Evolutionary conservation across 35 echinoderm and acorn worm genomes (phyloP), one percentile per base, ranked within the genome.

Genomic region (Patiria miniata): DNA sequence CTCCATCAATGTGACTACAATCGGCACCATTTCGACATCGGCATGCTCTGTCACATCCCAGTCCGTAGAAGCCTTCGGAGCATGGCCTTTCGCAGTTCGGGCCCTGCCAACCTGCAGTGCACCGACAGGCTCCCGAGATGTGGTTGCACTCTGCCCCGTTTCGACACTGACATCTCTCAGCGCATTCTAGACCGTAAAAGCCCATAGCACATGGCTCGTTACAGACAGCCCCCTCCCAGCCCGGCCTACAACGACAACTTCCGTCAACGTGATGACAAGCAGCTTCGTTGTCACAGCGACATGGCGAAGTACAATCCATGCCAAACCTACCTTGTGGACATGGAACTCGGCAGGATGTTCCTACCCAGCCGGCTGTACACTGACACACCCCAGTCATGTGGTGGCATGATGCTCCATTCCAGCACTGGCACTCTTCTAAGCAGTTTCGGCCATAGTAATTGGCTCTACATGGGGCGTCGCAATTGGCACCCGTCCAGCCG

Each of bases 301-400:
- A 97, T 5, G 47, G 77, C 33, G 65, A 78, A 39, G 79, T 17
- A 53, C 93, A 95, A 19, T 37, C 68, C 28, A 79, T 17, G 19
- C 94, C 94, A 36, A 54, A 96, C 77, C 81, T 85, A 84, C 91
- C 84, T 23, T 16, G 16, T 39, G 87, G 15, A 78, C 95, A 97
- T 2, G 95, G 80, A 0, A 40, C 42, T 0, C 61, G 23, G 69
- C 95, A 97, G 37, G 54, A 42, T 3, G 40, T 54, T 7, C 91
- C 95, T 50, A 87, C 83, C 95, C 95, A 97, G 5, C 95, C 95
- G 18, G 84, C 81, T 5, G 78, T 86, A 32, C 95, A 97, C 18
- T 38, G 78, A 80, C 95, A 97, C 19, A 52, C 36, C 26, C 95
- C 95, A 26, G 80, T 85, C 1, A 89, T 78, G 22, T 93, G 87